Percentiles rank a stretch among this genome's conserved stretches.
Conservation (phyloP, 2,797 vertebrate genomes). For the Sarcoramphus papa region DNA sequence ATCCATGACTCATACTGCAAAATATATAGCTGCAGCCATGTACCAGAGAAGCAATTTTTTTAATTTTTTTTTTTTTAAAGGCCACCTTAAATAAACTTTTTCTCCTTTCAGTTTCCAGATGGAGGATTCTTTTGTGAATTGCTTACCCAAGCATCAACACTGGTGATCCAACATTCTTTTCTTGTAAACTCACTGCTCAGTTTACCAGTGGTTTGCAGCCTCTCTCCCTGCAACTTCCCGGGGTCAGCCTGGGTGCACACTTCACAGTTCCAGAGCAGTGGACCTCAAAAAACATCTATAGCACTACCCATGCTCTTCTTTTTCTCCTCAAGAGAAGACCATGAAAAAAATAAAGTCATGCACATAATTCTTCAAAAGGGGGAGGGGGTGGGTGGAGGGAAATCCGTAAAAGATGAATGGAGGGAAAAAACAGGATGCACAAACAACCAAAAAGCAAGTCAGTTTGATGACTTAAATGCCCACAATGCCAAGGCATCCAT, state of each 20-base stretch:
- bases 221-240: constrained; percentile 14
- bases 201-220: constrained; percentile 41
- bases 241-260: constrained; percentile 7
- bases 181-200: constrained; percentile 37
- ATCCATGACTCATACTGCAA: constrained; percentile 72
- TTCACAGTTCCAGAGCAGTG: neutral
- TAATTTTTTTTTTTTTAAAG: constrained; percentile 22
- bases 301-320: neutral
- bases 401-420: neutral
- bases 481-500: neutral
- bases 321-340: constrained; percentile 5
- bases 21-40: constrained; percentile 59
- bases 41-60: constrained; percentile 15
- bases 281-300: neutral
- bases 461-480: neutral
- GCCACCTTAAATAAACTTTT: constrained; percentile 44
- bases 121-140: constrained; percentile 50
- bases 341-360: neutral
- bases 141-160: constrained; percentile 33
- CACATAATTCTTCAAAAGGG: neutral
- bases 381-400: too few relatives aligned
- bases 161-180: constrained; percentile 54
- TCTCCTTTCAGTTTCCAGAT: constrained; percentile 46
- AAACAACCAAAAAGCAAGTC: neutral
- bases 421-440: neutral